A percentile compares a stretch with the other conserved stretches of the same genome.
Evolutionary conservation across 2,797 vertebrate genomes (phyloP).

Genomic region (Coranthus polyacanthus): DNA sequence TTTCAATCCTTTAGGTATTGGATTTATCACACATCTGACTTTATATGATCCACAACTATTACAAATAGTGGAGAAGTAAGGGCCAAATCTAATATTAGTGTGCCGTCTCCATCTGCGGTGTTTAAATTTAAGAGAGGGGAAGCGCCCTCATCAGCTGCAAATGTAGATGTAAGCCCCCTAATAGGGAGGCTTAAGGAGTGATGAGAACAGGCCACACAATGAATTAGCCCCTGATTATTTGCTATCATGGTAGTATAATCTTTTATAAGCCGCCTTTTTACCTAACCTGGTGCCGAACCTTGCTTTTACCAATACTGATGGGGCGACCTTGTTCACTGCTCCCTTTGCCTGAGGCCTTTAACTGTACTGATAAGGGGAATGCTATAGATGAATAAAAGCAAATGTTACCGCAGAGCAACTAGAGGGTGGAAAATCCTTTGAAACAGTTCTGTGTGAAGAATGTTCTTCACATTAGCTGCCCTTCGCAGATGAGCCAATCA

Average conservation of each 20-base stretch:
- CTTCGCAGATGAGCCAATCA: constrained; percentile 22
- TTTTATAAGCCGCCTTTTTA: constrained; percentile 77
- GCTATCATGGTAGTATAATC: constrained; percentile 79
- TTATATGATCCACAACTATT: constrained; percentile 40
- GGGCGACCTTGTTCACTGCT: constrained; percentile 44
- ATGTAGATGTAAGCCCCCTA: constrained; percentile 84
- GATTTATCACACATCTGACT: constrained; percentile 59
- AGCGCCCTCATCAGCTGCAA: constrained; percentile 73
- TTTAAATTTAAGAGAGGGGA: constrained; percentile 67
- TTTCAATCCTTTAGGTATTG: constrained; percentile 51
- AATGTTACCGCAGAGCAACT: constrained; percentile 26
- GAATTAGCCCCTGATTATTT: constrained; percentile 84
- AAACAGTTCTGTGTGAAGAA: constrained; percentile 20
- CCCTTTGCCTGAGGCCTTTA: constrained; percentile 45
- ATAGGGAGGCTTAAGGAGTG: constrained; percentile 81
- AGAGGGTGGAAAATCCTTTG: constrained; percentile 38
- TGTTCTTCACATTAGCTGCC: constrained; percentile 13
- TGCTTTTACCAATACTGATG: constrained; percentile 56
- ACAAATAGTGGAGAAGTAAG: constrained; percentile 30
- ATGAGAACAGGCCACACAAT: constrained; percentile 75
- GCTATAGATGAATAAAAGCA: constrained; percentile 24
- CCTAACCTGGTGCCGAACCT: constrained; percentile 54
- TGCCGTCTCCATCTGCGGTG: constrained; percentile 57
- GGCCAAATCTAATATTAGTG: constrained; percentile 64
- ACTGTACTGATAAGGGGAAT: constrained; percentile 43